Percentiles rank a stretch among this genome's conserved stretches.
Conservation (phyloP, 2,888 invertebrate species). For the Meliscaeva auricollis region DNA sequence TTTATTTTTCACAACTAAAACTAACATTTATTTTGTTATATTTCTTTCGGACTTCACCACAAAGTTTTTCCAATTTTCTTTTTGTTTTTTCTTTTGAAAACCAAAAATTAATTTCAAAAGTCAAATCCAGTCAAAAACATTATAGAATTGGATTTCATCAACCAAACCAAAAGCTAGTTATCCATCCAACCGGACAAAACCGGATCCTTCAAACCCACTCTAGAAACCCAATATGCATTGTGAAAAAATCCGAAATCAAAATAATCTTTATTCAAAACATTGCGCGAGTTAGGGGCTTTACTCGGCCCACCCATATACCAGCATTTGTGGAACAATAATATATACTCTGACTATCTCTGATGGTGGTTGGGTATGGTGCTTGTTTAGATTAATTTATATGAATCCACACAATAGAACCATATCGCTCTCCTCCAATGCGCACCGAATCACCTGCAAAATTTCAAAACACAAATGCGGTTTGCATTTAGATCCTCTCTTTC, state of each 20-base stretch:
- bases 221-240: background rate
- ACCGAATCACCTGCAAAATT: conserved; percentile 31
- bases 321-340: too few species aligned
- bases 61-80: too few species aligned
- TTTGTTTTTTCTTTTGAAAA: conserved; percentile 14
- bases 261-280: conserved; percentile 10
- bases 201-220: background rate
- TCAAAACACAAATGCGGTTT: conserved; percentile 31
- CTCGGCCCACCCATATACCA: too few species aligned
- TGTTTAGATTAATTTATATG: conserved; percentile 41
- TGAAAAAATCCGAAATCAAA: conserved; percentile 18
- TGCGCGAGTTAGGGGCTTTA: background rate
- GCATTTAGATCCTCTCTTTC: background rate
- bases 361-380: background rate
- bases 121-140: conserved; percentile 2
- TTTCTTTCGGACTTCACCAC: too few species aligned
- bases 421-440: conserved; percentile 2
- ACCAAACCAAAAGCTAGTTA: background rate
- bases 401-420: conserved; percentile 14
- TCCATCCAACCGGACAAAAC: background rate
- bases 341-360: too few species aligned
- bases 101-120: conserved; percentile 12
- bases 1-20: too few species aligned
- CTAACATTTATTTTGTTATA: too few species aligned
- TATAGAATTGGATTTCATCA: background rate